Percentiles rank a stretch among this genome's conserved stretches.
These are phyloP conservation scores for Lampris megalopsis DNA, from an alignment of 2,113 vertebrate species.

Conservation along the genomic window DNA sequence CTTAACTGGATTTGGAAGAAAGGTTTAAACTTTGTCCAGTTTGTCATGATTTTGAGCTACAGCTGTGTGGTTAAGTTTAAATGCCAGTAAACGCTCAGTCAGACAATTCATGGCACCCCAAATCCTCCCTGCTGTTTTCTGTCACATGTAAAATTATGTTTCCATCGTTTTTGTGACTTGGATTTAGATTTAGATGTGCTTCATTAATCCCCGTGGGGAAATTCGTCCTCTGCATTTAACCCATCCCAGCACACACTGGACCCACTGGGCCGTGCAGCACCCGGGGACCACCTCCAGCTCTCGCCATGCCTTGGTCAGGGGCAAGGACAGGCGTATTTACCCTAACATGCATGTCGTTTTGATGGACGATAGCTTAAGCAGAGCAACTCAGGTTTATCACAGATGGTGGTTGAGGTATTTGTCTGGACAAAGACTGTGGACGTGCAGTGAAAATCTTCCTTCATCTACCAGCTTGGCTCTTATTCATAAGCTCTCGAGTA, in stretches of 20 bases:
- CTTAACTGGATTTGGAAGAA: not conserved
- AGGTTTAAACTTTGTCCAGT: constrained; percentile 1
- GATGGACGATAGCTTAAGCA: constrained; percentile 32
- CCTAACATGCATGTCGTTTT: too few species aligned
- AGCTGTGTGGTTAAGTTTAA: constrained; percentile 3
- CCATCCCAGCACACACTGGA: too few species aligned
- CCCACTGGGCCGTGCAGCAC: too few species aligned
- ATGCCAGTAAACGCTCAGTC: constrained; percentile 27
- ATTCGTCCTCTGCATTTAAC: too few species aligned
- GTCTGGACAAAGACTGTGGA: not conserved
- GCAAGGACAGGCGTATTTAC: too few species aligned
- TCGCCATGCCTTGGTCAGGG: too few species aligned
- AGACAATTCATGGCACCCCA: constrained; percentile 21
- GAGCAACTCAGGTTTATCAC: constrained; percentile 38
- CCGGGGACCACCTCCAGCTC: too few species aligned
- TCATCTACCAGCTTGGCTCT: constrained; percentile 11
- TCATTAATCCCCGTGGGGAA: too few species aligned
- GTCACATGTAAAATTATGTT: constrained; percentile 26
- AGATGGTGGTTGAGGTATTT: constrained; percentile 33
- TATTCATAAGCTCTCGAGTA: constrained; percentile 2
- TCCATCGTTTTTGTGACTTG: not conserved
- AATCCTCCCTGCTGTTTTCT: constrained; percentile 17
- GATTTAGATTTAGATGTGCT: too few species aligned
- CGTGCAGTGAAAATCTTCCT: constrained; percentile 4
- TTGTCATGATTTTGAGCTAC: constrained; percentile 18